Evolutionary conservation across 2,888 invertebrate genomes (phyloP).

Genomic region (Nineta flava): DNA sequence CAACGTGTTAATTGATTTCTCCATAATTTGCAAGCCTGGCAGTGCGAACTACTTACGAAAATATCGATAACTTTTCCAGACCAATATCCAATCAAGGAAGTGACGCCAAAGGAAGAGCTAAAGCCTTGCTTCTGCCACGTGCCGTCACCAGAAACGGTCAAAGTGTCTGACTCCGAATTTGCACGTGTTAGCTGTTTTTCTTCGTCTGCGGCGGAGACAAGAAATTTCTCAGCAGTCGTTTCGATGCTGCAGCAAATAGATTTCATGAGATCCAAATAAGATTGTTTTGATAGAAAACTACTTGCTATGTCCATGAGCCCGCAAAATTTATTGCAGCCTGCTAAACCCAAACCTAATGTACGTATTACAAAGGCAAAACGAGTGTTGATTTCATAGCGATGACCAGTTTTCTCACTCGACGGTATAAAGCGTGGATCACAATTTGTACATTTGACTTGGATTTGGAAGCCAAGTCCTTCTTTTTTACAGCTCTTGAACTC

Average conservation of each 20-base stretch:
- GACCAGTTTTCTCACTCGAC: not conserved
- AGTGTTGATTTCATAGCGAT: not conserved
- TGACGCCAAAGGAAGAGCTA: not conserved
- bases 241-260: slow-evolving; percentile 6
- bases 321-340: slow-evolving; percentile 10
- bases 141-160: slow-evolving; percentile 1
- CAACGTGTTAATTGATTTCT: slow-evolving; percentile 10
- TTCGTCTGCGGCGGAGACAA: not conserved
- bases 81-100: slow-evolving; percentile 1
- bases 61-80: slow-evolving; percentile 5
- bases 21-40: slow-evolving; percentile 11
- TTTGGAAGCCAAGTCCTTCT: not conserved
- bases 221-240: slow-evolving; percentile 1
- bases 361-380: slow-evolving; percentile 10
- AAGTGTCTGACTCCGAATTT: not conserved
- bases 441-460: not conserved
- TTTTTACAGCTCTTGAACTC: not conserved
- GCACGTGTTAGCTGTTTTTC: not conserved
- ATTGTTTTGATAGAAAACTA: slow-evolving; percentile 5
- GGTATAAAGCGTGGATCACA: not conserved
- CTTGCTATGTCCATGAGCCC: slow-evolving; percentile 12
- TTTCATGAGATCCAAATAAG: slow-evolving; percentile 7
- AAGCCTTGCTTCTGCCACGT: slow-evolving; percentile 2
- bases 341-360: slow-evolving; percentile 10
- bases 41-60: slow-evolving; percentile 10